These are phyloP conservation scores for Ptychodera flava DNA, from an alignment of 35 echinoderm and acorn worm genomes.

Conservation along the genomic window DNA sequence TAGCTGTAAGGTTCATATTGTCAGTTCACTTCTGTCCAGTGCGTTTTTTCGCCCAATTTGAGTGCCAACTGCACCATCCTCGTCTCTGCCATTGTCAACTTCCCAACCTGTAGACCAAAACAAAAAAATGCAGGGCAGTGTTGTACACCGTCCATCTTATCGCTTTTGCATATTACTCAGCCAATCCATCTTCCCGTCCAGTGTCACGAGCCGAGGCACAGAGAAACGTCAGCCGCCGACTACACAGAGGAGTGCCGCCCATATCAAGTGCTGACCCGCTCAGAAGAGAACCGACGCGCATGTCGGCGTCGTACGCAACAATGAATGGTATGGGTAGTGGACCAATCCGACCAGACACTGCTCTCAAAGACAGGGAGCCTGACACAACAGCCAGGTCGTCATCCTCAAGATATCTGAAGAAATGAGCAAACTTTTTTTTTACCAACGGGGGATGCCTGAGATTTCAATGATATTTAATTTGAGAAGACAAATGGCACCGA, in stretches of 20 bases:
- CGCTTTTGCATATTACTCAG: slow-evolving; percentile 30
- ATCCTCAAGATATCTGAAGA: slow-evolving; percentile 90
- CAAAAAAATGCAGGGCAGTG: no score
- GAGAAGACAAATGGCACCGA: background rate
- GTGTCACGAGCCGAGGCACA: slow-evolving; percentile 92
- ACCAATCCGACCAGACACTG: slow-evolving; percentile 52
- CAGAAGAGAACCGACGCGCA: slow-evolving; percentile 52
- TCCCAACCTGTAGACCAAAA: no score
- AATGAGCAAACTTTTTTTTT: no score
- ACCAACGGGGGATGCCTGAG: no score
- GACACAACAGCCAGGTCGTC: slow-evolving; percentile 73
- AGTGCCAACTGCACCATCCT: no score
- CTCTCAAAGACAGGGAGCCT: slow-evolving; percentile 18
- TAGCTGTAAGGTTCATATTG: no score
- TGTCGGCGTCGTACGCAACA: slow-evolving; percentile 80
- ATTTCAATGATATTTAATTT: background rate
- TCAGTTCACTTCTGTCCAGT: no score
- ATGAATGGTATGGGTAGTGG: slow-evolving; percentile 78
- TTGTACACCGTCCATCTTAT: background rate
- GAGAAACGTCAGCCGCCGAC: slow-evolving; percentile 78
- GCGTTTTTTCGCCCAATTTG: no score
- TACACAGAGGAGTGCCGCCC: slow-evolving; percentile 74
- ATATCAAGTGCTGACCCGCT: slow-evolving; percentile 55
- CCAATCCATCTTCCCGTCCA: slow-evolving; percentile 93
- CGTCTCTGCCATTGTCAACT: no score